Evolutionary conservation across 2,113 vertebrate genomes (phyloP).

Genomic region (Microtus pennsylvanicus): DNA sequence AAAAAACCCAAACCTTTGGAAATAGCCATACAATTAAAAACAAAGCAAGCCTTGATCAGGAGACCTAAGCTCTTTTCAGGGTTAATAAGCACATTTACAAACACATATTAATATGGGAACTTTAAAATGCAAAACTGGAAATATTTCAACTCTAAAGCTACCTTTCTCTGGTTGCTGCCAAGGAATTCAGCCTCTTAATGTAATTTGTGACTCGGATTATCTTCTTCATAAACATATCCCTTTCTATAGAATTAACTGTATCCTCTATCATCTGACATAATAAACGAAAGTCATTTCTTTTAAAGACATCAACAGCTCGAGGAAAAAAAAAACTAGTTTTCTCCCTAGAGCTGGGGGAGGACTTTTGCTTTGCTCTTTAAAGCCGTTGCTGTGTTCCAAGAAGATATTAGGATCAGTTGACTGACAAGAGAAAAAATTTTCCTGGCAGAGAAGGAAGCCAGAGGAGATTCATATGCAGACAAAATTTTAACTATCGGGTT

Average conservation of each 20-base stretch:
- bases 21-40: slow-evolving; percentile 27
- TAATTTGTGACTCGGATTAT: slow-evolving; percentile 63
- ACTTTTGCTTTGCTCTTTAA: slow-evolving; percentile 79
- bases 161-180: slow-evolving; percentile 18
- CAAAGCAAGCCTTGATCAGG: not conserved
- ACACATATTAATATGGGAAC: not conserved
- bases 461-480: slow-evolving; percentile 81
- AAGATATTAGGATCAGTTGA: slow-evolving; percentile 81
- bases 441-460: slow-evolving; percentile 80
- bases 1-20: not conserved
- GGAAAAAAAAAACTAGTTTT: slow-evolving; percentile 68
- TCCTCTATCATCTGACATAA: slow-evolving; percentile 67
- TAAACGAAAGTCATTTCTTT: slow-evolving; percentile 71
- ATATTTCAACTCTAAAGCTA: slow-evolving; percentile 41
- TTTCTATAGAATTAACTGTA: slow-evolving; percentile 63
- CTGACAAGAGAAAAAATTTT: slow-evolving; percentile 83
- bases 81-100: slow-evolving; percentile 33
- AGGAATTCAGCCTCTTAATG: not conserved
- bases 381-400: slow-evolving; percentile 79
- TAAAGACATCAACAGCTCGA: slow-evolving; percentile 70
- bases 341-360: slow-evolving; percentile 72
- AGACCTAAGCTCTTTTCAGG: not conserved
- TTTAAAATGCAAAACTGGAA: slow-evolving; percentile 52
- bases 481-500: slow-evolving; percentile 80
- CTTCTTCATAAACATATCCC: slow-evolving; percentile 53